phyloP scores from a whole-genome alignment of 1,140 invertebrate genomes.

The Trichonephila clavipes region DNA sequence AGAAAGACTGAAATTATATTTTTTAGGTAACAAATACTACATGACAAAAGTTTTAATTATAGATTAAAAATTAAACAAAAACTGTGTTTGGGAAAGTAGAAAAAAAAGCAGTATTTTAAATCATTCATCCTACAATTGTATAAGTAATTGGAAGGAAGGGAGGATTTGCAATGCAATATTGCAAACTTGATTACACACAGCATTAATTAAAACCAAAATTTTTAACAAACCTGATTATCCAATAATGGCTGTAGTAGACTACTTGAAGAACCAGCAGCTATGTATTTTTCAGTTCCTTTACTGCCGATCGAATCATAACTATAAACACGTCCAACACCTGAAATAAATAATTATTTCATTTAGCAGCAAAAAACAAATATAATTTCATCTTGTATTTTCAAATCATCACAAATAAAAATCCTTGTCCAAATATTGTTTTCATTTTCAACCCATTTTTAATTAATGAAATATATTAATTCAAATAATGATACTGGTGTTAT shows the following conservation, averaged over 20 bases:
- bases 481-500: no score
- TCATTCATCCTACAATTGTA: no score
- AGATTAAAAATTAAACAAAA: no score
- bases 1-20: no score
- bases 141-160: no score
- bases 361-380: not conserved
- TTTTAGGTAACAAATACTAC: no score
- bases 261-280: slow-evolving; percentile 91
- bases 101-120: no score
- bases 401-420: not conserved
- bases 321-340: slow-evolving; percentile 77
- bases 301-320: slow-evolving; percentile 85
- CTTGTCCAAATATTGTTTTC: not conserved
- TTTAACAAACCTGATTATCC: slow-evolving; percentile 87
- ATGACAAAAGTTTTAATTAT: no score
- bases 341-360: slow-evolving; percentile 7
- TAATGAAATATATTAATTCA: not conserved
- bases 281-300: slow-evolving; percentile 89
- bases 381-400: not conserved
- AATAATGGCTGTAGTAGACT: slow-evolving; percentile 90
- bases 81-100: no score
- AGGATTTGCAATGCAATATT: no score
- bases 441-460: not conserved
- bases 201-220: not conserved
- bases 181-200: no score